Percentiles rank a stretch among this genome's conserved stretches.
These are phyloP conservation scores for Knipowitschia caucasica DNA, from an alignment of 2,797 vertebrate genomes.

Conservation along the genomic window DNA sequence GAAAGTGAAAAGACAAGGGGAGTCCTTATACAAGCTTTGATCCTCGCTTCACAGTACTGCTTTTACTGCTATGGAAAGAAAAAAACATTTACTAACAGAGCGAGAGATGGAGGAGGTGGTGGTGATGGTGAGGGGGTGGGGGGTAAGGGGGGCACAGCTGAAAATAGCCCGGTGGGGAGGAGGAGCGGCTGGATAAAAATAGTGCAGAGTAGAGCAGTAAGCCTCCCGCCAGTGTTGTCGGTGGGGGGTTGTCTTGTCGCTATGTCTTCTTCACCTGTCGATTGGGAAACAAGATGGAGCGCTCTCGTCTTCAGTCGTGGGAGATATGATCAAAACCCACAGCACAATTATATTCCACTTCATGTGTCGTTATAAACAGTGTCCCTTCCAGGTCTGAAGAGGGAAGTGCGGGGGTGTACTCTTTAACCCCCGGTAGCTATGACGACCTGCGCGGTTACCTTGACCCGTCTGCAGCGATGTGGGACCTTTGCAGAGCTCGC, in stretches of 20 bases:
- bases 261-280: constrained; percentile 34
- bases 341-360: not conserved
- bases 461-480: constrained; percentile 1
- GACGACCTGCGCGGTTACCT: not conserved
- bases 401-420: not conserved
- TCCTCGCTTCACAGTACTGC: not conserved
- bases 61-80: constrained; percentile 5
- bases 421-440: not conserved
- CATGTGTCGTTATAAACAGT: not conserved
- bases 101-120: constrained; percentile 17
- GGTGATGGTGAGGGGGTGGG: constrained; percentile 37
- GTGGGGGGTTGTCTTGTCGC: constrained; percentile 37
- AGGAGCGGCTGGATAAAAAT: constrained; percentile 64
- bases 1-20: constrained; percentile 40
- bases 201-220: constrained; percentile 44
- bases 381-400: not conserved
- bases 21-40: constrained; percentile 13
- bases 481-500: constrained; percentile 2
- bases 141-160: constrained; percentile 40
- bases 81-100: constrained; percentile 36
- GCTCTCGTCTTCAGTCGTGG: not conserved
- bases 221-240: constrained; percentile 37
- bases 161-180: constrained; percentile 52
- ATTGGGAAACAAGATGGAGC: constrained; percentile 8
- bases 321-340: not conserved